These are phyloP conservation scores for Zoanthus sansibaricus DNA, from an alignment of 92 coral and sea anemone species.

Conservation along the genomic window DNA sequence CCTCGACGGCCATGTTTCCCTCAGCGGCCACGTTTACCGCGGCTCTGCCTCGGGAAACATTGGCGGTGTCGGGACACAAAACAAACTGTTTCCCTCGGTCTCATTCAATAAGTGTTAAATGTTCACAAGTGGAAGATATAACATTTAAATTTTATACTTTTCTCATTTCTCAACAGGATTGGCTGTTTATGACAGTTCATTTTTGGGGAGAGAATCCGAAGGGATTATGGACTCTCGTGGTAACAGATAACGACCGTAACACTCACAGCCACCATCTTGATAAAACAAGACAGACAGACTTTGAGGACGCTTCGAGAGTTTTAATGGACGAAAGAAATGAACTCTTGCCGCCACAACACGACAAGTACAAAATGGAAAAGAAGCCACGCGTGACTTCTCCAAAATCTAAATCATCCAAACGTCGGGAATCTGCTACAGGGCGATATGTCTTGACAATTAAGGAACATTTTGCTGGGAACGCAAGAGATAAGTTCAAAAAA, in stretches of 20 bases:
- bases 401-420: neutral
- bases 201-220: slow-evolving; percentile 92
- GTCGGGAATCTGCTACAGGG: neutral
- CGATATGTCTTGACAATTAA: slow-evolving; percentile 71
- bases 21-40: no score
- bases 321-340: slow-evolving; percentile 76
- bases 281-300: slow-evolving; percentile 77
- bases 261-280: slow-evolving; percentile 79
- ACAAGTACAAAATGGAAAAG: slow-evolving; percentile 43
- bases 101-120: no score
- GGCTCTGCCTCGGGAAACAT: no score
- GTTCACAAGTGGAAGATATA: neutral
- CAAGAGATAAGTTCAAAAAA: slow-evolving; percentile 63
- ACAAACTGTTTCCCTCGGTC: no score
- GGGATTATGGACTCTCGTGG: slow-evolving; percentile 82
- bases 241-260: slow-evolving; percentile 87
- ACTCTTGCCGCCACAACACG: slow-evolving; percentile 10
- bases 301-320: slow-evolving; percentile 80
- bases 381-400: slow-evolving; percentile 23
- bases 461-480: slow-evolving; percentile 62
- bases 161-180: slow-evolving; percentile 57
- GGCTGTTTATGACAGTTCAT: slow-evolving; percentile 91
- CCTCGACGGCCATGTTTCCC: no score
- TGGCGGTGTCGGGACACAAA: no score
- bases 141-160: neutral